phyloP scores from a whole-genome alignment of 2,113 vertebrate species.

The Hemicordylus capensis region DNA sequence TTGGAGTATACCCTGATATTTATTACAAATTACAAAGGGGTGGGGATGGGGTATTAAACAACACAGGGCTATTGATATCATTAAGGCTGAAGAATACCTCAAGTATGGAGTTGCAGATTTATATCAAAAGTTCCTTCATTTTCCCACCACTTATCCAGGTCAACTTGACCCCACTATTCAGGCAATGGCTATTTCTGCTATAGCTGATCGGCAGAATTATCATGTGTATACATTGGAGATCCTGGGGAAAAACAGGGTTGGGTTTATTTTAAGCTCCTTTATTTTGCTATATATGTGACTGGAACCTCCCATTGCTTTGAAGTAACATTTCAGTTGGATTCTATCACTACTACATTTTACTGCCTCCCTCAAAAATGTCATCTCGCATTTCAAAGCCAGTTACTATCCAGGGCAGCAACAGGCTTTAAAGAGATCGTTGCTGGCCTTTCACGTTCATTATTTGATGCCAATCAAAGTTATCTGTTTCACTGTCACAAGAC shows the following conservation, averaged over 20 bases:
- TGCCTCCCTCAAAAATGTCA: slow-evolving; percentile 18
- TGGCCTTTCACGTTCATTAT: slow-evolving; percentile 69
- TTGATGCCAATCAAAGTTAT: slow-evolving; percentile 72
- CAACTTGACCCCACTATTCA: too few species aligned
- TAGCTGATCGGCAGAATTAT: not conserved
- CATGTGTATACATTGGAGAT: not conserved
- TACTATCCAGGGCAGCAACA: slow-evolving; percentile 56
- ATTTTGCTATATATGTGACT: not conserved
- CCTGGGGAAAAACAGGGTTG: not conserved
- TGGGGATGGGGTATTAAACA: too few species aligned
- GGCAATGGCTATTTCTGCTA: too few species aligned
- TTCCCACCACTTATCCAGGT: too few species aligned
- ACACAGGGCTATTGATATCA: too few species aligned
- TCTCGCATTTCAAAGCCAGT: not conserved
- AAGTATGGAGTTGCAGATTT: too few species aligned
- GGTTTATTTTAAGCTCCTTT: not conserved
- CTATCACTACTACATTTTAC: not conserved
- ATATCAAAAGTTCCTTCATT: too few species aligned
- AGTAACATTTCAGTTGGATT: not conserved
- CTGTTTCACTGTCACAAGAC: slow-evolving; percentile 63
- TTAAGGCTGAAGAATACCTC: too few species aligned
- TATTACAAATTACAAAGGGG: too few species aligned
- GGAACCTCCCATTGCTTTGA: not conserved
- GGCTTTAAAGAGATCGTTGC: slow-evolving; percentile 48
- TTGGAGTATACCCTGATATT: too few species aligned